Evolutionary conservation across 2,888 invertebrate genomes (phyloP).

Genomic region (Xestia c-nigrum): DNA sequence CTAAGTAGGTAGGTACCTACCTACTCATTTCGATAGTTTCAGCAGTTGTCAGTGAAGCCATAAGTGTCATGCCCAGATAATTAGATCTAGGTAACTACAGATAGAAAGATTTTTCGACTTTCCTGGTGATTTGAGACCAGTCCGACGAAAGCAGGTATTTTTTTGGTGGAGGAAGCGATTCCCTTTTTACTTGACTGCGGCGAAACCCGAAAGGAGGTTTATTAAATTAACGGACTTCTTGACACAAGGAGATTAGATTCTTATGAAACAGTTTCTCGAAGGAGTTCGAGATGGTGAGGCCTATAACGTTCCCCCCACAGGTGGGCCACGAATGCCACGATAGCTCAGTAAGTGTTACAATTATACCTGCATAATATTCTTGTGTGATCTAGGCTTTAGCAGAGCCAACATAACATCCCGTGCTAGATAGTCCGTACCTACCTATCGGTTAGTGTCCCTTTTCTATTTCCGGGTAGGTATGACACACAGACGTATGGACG

Average conservation of each 20-base stretch:
- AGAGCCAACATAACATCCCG: constrained; percentile 11
- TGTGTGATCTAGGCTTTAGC: constrained; percentile 26
- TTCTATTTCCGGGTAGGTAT: constrained; percentile 55
- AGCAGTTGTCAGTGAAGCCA: not conserved
- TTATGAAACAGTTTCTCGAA: not conserved
- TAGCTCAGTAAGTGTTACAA: not conserved
- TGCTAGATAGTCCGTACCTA: constrained; percentile 18
- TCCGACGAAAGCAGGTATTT: not conserved
- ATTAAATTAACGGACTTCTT: too few species aligned
- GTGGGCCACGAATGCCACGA: not conserved
- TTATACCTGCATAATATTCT: not conserved
- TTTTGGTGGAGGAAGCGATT: not conserved
- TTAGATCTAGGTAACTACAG: not conserved
- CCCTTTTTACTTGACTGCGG: not conserved
- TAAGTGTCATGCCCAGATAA: not conserved
- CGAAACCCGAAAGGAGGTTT: too few species aligned
- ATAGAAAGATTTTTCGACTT: not conserved
- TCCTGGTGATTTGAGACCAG: not conserved
- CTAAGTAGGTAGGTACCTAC: not conserved
- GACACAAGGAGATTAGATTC: too few species aligned
- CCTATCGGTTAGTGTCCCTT: constrained; percentile 59
- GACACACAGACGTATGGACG: constrained; percentile 36
- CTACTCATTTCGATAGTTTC: not conserved
- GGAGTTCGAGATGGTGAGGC: not conserved
- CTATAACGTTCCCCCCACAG: not conserved